Base-by-base conservation (phyloP, 1,140 invertebrate species). In the Psix sp. region DNA sequence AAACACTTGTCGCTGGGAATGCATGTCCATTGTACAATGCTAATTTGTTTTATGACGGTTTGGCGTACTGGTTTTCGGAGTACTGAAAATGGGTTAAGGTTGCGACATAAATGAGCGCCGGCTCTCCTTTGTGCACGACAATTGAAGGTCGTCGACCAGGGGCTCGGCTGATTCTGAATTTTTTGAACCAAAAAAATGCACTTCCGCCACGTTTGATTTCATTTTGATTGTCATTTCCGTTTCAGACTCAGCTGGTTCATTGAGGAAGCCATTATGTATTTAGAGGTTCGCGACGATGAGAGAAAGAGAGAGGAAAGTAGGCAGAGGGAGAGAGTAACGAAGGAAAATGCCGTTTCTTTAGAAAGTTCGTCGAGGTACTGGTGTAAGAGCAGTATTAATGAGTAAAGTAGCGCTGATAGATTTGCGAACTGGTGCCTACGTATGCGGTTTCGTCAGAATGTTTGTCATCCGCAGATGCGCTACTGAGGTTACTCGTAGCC, bases 301-400 rank as follows among this genome's bases (percentile, higher is more conserved):
- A 39, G 17, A 39, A 16, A 38, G 17, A 39, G 17, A 17, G 18
- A 17, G 15, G 18, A n/a, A n/a, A n/a, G n/a, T n/a, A n/a, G n/a
- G n/a, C n/a, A n/a, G n/a, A n/a, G n/a, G n/a, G n/a, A n/a, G n/a
- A n/a, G n/a, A 3, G 15, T n/a, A 33, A n/a, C 11, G 31, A 33
- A 33, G n/a, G n/a, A 33, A 4, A n/a, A 39, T n/a, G n/a, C 36
- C 36, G 16, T 17, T 38, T 16, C 11, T 39, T 39, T 39, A 39
- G 36, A 39, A 39, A 39, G 36, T 39, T 39, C 18, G 36, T n/a
- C 10, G 31, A 5, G 31, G n/a, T n/a, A n/a, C 31, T 1, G 33
- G 13, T 36, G n/a, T 5, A 31, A 10, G 40, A 62, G 57, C 51
- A 45, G 20, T n/a, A 45, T 31, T 54, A 65, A 65, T 65, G 49